A percentile compares a stretch with the other conserved stretches of the same genome.
phyloP scores from a whole-genome alignment of 2,113 vertebrate genomes.

The Pardalotus punctatus region DNA sequence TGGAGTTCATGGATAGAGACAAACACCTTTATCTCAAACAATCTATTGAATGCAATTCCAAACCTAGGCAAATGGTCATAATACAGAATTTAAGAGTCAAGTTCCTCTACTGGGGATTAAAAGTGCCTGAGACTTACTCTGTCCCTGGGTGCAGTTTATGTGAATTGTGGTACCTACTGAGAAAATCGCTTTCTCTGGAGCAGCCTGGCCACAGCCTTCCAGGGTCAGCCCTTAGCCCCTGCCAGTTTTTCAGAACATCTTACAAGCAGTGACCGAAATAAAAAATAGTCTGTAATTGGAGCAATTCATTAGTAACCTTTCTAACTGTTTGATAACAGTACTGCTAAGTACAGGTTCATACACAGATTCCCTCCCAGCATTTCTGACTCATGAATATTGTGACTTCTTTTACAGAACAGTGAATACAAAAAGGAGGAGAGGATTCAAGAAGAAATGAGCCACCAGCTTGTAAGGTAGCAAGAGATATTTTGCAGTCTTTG shows the following conservation, averaged over 20 bases:
- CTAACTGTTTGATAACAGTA: not conserved
- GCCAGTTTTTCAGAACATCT: not conserved
- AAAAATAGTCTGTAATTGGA: not conserved
- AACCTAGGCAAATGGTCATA: not conserved
- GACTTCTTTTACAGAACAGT: constrained; percentile 27
- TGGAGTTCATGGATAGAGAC: not conserved
- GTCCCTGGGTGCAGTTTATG: not conserved
- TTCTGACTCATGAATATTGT: not conserved
- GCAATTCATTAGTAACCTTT: not conserved
- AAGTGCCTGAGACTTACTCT: not conserved
- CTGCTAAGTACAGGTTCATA: not conserved
- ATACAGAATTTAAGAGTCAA: not conserved
- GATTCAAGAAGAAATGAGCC: constrained; percentile 15
- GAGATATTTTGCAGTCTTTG: not conserved
- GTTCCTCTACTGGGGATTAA: not conserved
- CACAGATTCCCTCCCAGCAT: not conserved
- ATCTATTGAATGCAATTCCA: not conserved
- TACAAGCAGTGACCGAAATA: not conserved
- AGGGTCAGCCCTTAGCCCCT: not conserved
- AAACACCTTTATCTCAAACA: not conserved
- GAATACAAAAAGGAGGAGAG: constrained; percentile 11
- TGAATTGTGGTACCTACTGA: not conserved
- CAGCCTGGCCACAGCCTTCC: not conserved
- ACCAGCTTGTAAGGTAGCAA: not conserved
- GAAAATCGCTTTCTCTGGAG: not conserved